Percentiles rank a stretch among this genome's conserved stretches.
Evolutionary conservation across 2,113 vertebrate species (phyloP).

Genomic region (Toxotes chatareus): DNA sequence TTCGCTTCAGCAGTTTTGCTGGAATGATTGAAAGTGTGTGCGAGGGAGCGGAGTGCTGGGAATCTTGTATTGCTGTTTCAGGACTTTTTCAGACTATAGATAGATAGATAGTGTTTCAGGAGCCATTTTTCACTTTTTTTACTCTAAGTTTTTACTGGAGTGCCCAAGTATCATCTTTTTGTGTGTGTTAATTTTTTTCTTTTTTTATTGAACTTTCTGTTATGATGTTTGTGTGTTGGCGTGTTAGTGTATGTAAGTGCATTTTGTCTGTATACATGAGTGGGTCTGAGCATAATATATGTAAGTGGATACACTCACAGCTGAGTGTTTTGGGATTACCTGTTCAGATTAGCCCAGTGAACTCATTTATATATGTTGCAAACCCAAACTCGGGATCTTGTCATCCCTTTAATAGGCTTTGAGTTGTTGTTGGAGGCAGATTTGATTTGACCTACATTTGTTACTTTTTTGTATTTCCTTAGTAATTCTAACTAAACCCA

Average conservation of each 20-base stretch:
- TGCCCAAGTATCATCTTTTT: conserved; percentile 6
- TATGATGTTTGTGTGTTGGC: neutral
- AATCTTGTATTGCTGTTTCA: conserved; percentile 73
- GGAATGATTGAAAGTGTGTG: conserved; percentile 73
- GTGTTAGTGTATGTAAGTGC: neutral
- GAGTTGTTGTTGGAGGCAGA: conserved; percentile 44
- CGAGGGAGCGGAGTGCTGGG: conserved; percentile 47
- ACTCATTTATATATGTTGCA: conserved; percentile 47
- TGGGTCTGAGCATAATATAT: neutral
- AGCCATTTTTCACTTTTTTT: conserved; percentile 26
- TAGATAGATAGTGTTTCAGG: conserved; percentile 45
- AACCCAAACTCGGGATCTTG: conserved; percentile 38
- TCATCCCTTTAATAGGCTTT: conserved; percentile 62
- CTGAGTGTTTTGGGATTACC: conserved; percentile 54
- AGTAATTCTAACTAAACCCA: too few relatives aligned
- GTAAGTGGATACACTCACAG: conserved; percentile 28
- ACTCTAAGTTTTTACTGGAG: conserved; percentile 17
- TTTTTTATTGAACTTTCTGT: neutral
- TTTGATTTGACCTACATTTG: conserved; percentile 53
- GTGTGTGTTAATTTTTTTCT: neutral
- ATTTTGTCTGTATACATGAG: neutral
- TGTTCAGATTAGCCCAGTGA: conserved; percentile 63
- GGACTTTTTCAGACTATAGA: conserved; percentile 64
- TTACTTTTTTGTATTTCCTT: too few relatives aligned
- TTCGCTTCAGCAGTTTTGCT: conserved; percentile 77